A percentile compares a stretch with the other conserved stretches of the same genome.
These are phyloP conservation scores for Deladenus siricidicola DNA, from an alignment of 2,888 invertebrate species.

Conservation along the genomic window DNA sequence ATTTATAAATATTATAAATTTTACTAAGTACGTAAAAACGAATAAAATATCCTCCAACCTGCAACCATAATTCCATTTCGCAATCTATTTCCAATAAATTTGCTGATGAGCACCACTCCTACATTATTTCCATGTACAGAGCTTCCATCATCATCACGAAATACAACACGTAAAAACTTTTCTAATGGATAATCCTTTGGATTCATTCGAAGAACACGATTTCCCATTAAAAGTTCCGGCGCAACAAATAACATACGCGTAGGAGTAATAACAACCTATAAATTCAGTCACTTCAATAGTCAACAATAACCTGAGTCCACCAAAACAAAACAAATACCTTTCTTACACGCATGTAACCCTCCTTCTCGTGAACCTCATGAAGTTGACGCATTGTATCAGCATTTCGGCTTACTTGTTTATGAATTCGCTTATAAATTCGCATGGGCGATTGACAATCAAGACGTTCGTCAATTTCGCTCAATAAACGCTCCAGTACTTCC, in stretches of 20 bases:
- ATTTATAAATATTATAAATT: no score
- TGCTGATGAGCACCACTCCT: slow-evolving; percentile 27
- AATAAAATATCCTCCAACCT: slow-evolving; percentile 20
- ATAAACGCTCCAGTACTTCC: slow-evolving; percentile 28
- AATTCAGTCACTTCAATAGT: neutral
- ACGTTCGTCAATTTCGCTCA: slow-evolving; percentile 24
- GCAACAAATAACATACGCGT: slow-evolving; percentile 44
- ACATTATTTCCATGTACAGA: slow-evolving; percentile 33
- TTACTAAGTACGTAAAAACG: no score
- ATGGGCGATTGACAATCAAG: slow-evolving; percentile 16
- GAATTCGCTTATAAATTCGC: slow-evolving; percentile 18
- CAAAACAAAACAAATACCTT: slow-evolving; percentile 24
- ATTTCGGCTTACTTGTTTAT: slow-evolving; percentile 8
- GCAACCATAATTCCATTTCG: slow-evolving; percentile 36
- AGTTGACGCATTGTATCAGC: slow-evolving; percentile 16
- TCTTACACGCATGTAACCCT: slow-evolving; percentile 32
- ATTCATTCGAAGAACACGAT: slow-evolving; percentile 46
- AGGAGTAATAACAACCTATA: slow-evolving; percentile 47
- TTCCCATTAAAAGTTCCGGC: slow-evolving; percentile 52
- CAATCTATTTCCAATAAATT: slow-evolving; percentile 32
- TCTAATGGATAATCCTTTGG: slow-evolving; percentile 27
- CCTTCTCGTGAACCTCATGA: slow-evolving; percentile 18
- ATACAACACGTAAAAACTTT: slow-evolving; percentile 39
- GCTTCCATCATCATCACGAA: slow-evolving; percentile 35
- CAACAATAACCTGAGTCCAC: neutral